Evolutionary conservation across 2,797 vertebrate genomes (phyloP).

Genomic region (Dicrostonyx torquatus): DNA sequence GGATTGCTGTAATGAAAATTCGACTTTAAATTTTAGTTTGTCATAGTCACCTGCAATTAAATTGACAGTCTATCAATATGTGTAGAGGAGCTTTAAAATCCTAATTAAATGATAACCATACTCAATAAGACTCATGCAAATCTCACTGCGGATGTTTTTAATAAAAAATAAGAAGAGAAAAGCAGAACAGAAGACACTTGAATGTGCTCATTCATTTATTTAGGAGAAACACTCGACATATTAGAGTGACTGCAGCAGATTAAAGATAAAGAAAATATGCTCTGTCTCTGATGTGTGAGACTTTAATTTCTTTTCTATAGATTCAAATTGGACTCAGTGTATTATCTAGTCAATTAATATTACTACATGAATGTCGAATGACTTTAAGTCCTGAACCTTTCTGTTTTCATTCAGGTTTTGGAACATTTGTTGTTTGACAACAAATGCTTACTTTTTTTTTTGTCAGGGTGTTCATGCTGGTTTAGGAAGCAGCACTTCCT

Average conservation of each 20-base stretch:
- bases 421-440: background rate
- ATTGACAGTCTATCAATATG: background rate
- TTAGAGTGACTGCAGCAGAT: background rate
- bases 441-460: background rate
- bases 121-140: background rate
- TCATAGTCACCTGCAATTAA: slow-evolving; percentile 55
- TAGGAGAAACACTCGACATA: background rate
- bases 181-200: background rate
- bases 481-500: background rate
- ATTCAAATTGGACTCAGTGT: background rate
- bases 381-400: background rate
- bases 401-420: background rate
- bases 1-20: slow-evolving; percentile 60
- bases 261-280: background rate
- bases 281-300: background rate
- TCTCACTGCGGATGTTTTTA: background rate
- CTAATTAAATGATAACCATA: background rate
- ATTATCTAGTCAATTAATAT: background rate
- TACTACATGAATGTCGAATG: background rate
- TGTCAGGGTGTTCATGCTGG: background rate
- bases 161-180: background rate
- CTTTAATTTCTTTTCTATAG: background rate
- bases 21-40: slow-evolving; percentile 53
- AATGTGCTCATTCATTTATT: background rate
- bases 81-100: background rate